A percentile compares a stretch with the other conserved stretches of the same genome.
These are phyloP conservation scores for Drosophila eugracilis DNA, from an alignment of 1,140 invertebrate species.

Conservation along the genomic window DNA sequence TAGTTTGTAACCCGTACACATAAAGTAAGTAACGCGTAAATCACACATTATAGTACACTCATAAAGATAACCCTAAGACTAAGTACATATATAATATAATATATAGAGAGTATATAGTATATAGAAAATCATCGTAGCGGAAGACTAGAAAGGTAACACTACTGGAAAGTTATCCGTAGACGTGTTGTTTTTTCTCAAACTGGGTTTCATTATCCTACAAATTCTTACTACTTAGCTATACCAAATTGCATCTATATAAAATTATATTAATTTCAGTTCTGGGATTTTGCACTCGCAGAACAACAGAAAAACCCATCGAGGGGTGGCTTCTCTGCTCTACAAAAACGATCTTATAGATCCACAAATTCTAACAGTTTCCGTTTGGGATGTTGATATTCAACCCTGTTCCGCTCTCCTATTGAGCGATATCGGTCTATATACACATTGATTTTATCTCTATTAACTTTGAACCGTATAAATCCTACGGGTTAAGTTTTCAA, in stretches of 20 bases:
- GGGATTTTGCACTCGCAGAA: constrained; percentile 39
- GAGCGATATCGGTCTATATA: constrained; percentile 1
- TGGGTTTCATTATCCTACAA: constrained; percentile 34
- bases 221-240: constrained; percentile 58
- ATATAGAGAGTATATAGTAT: constrained; percentile 15
- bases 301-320: constrained; percentile 50
- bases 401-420: background rate
- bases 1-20: constrained; percentile 65
- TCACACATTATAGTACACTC: constrained; percentile 62
- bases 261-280: constrained; percentile 37
- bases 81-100: constrained; percentile 26
- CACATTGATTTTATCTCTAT: background rate
- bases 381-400: constrained; percentile 5
- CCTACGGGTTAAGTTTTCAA: background rate
- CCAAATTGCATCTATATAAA: constrained; percentile 48
- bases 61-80: constrained; percentile 40
- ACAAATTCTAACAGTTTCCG: constrained; percentile 45
- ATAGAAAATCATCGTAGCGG: constrained; percentile 69
- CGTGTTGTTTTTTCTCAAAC: constrained; percentile 37
- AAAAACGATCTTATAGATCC: constrained; percentile 56
- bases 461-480: background rate
- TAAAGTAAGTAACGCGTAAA: constrained; percentile 71
- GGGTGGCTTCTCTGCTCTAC: constrained; percentile 52
- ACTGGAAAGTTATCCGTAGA: constrained; percentile 77
- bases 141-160: constrained; percentile 81